Conservation (phyloP, 1,140 invertebrate genomes). For the Meloidogyne hapla region DNA sequence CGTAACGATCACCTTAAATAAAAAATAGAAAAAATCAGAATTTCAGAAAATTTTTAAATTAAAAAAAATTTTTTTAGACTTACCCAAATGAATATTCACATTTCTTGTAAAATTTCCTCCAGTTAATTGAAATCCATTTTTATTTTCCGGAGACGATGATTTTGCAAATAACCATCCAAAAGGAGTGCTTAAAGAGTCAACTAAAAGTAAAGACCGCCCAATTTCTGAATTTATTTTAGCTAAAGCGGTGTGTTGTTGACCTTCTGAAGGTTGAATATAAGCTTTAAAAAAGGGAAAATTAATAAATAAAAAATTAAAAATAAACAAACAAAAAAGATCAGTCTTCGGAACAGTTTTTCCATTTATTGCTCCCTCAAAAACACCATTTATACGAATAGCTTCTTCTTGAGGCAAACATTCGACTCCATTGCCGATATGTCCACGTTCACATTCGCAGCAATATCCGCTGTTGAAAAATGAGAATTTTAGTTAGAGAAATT, state of each 20-base stretch:
- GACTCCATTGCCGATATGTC: constrained; percentile 85
- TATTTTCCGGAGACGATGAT: constrained; percentile 1
- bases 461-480: constrained; percentile 71
- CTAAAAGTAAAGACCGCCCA: constrained; percentile 76
- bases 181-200: constrained; percentile 76
- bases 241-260: constrained; percentile 84
- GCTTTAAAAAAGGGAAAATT: constrained; percentile 14
- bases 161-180: constrained; percentile 89
- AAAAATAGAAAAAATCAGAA: constrained; percentile 23
- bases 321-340: constrained; percentile 75
- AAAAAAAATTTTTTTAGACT: no score
- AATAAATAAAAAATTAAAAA: neutral
- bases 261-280: constrained; percentile 85
- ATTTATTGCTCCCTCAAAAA: constrained; percentile 78
- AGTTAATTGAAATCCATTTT: constrained; percentile 49
- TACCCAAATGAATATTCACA: constrained; percentile 23
- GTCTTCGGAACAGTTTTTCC: constrained; percentile 74
- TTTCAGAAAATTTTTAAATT: neutral
- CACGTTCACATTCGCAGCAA: constrained; percentile 79
- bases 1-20: constrained; percentile 43
- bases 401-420: constrained; percentile 70
- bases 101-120: constrained; percentile 30
- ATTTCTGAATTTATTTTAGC: constrained; percentile 75
- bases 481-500: constrained; percentile 18
- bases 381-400: constrained; percentile 80